Evolutionary conservation across 2,113 vertebrate genomes (phyloP), one percentile per base, ranked within the genome.

Genomic region (Osmerus eperlanus): DNA sequence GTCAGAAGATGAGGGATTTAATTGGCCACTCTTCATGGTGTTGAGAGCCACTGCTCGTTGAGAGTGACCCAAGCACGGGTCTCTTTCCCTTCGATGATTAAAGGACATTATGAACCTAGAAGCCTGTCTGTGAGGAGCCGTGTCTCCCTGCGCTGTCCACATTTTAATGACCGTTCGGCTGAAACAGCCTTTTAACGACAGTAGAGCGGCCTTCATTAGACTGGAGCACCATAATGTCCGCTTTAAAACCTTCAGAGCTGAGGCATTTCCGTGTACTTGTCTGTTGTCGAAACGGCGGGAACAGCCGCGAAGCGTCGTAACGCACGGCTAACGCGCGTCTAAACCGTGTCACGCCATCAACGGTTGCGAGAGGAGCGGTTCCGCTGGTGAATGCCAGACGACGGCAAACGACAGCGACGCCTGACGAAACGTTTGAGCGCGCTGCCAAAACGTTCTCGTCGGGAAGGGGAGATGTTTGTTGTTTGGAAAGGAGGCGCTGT

Each of bases 101-200:
- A 87, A 88, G 86, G 81, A 85, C 83, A 79, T 55, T 84, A 83
- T 75, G 80, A 83, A 84, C 82, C 81, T 52, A 79, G 81, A 47
- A 75, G 77, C n/a, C n/a, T n/a, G n/a, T n/a, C n/a, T n/a, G n/a
- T n/a, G n/a, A n/a, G n/a, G n/a, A n/a, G n/a, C 85, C 78, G 66
- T 69, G 81, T 79, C 72, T 62, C 82, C 75, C 71, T 71, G 65
- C 47, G 81, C 79, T 75, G 54, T 77, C 78, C 82, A 77, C 81
- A 72, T 86, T 89, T 89, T 88, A 86, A 89, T 86, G 86, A 85
- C 82, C 74, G 59, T 78, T 79, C 76, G 11, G 56, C 70, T 71
- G 67, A 81, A 87, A 86, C 81, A 13, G 71, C 82, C 82, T 84
- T 86, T 85, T 85, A 86, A 89, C 73, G 74, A 85, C 23, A 56